phyloP scores from a whole-genome alignment of 2,888 invertebrate species.

The Tanypteryx hageni region DNA sequence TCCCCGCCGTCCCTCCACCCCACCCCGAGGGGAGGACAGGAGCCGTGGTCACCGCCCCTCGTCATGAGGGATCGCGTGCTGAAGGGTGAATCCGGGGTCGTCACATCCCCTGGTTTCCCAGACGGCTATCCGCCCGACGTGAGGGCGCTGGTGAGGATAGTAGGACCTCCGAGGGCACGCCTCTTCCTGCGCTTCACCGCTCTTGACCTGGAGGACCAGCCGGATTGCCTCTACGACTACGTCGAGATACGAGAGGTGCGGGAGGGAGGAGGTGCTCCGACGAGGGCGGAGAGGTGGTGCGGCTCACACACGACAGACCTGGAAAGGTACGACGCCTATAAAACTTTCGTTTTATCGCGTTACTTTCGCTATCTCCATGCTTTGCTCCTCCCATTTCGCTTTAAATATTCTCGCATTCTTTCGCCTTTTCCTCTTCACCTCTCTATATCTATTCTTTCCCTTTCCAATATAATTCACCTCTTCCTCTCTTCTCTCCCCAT shows the following conservation, averaged over 20 bases:
- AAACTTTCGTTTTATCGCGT: no score
- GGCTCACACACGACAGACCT: conserved; percentile 77
- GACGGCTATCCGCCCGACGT: conserved; percentile 84
- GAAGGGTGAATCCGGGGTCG: conserved; percentile 80
- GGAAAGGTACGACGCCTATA: conserved; percentile 72
- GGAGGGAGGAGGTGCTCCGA: conserved; percentile 65
- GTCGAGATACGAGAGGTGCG: conserved; percentile 79
- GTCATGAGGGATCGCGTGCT: conserved; percentile 77
- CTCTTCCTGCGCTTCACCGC: conserved; percentile 83
- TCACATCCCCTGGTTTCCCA: conserved; percentile 85
- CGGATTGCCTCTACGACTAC: conserved; percentile 88
- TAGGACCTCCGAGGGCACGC: conserved; percentile 82
- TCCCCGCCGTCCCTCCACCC: neutral
- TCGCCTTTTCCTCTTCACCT: no score
- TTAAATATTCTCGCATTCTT: no score
- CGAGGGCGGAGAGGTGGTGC: conserved; percentile 77
- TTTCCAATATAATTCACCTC: no score
- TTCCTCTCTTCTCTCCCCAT: no score
- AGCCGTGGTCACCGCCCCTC: conserved; percentile 21
- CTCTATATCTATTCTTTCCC: no score
- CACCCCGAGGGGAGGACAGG: neutral
- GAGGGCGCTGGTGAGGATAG: conserved; percentile 83
- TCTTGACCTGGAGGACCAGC: conserved; percentile 85
- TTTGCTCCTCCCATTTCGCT: no score
- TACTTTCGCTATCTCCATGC: no score